Conservation (phyloP, 23 tunicate genomes). For the Styela plicata region DNA sequence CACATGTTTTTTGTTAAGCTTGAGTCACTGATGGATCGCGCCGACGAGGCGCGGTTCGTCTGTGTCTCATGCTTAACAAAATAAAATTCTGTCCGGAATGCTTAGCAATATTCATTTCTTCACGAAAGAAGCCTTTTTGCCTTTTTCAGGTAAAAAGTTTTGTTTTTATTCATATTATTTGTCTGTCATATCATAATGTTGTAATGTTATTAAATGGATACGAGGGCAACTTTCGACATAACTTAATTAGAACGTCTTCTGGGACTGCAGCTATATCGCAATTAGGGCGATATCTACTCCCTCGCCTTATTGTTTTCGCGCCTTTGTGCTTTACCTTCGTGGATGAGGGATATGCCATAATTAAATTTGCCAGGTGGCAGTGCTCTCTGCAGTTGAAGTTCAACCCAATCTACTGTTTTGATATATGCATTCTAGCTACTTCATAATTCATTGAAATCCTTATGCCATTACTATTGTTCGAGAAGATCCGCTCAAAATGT, state of each 20-base stretch:
- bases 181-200: background rate
- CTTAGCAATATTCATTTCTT: no score
- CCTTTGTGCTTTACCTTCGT: background rate
- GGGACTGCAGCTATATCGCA: background rate
- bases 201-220: conserved; percentile 18
- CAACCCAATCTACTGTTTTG: conserved; percentile 2
- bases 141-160: no score
- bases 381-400: conserved; percentile 18
- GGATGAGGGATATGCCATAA: conserved; percentile 6
- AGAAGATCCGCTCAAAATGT: background rate
- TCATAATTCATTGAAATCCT: background rate
- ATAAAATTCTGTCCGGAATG: no score
- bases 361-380: conserved; percentile 28
- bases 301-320: background rate
- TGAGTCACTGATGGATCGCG: no score
- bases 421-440: background rate
- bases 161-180: background rate
- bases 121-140: background rate
- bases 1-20: no score
- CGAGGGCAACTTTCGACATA: conserved; percentile 4
- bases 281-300: background rate
- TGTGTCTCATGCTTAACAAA: no score
- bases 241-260: background rate
- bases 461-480: background rate
- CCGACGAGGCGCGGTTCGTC: no score